Evolutionary conservation across 1,140 invertebrate genomes (phyloP).

Genomic region (Aphis craccivora): DNA sequence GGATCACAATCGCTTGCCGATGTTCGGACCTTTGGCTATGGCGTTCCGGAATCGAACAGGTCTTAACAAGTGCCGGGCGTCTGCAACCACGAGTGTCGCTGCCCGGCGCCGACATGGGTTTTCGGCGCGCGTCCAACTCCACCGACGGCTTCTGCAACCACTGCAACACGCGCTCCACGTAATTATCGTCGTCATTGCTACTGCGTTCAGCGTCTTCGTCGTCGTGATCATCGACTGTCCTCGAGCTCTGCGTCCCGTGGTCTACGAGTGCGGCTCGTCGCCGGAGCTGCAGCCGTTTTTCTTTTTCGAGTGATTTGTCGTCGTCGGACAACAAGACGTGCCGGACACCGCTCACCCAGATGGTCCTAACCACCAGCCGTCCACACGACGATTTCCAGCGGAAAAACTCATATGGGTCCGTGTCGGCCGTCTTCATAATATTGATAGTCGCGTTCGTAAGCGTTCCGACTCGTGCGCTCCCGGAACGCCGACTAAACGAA

Average conservation of each 20-base stretch:
- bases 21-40: background rate
- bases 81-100: background rate
- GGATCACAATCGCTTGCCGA: background rate
- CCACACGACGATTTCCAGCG: constrained; percentile 76
- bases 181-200: background rate
- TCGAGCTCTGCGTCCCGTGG: background rate
- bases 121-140: background rate
- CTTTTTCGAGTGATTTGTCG: constrained; percentile 66
- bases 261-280: background rate
- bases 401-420: constrained; percentile 60
- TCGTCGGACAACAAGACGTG: constrained; percentile 74
- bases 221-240: background rate
- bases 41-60: constrained; percentile 19
- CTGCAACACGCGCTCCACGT: constrained; percentile 19
- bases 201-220: background rate
- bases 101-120: constrained; percentile 31
- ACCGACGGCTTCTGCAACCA: constrained; percentile 15
- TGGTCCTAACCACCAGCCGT: constrained; percentile 74
- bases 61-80: constrained; percentile 26
- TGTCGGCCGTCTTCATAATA: constrained; percentile 34
- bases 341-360: constrained; percentile 75
- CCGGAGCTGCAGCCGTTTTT: background rate
- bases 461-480: background rate
- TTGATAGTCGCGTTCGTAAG: background rate
- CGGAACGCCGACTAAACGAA: background rate